Base-by-base conservation (phyloP, 2,797 vertebrate genomes). In the Eulemur coronatus region DNA sequence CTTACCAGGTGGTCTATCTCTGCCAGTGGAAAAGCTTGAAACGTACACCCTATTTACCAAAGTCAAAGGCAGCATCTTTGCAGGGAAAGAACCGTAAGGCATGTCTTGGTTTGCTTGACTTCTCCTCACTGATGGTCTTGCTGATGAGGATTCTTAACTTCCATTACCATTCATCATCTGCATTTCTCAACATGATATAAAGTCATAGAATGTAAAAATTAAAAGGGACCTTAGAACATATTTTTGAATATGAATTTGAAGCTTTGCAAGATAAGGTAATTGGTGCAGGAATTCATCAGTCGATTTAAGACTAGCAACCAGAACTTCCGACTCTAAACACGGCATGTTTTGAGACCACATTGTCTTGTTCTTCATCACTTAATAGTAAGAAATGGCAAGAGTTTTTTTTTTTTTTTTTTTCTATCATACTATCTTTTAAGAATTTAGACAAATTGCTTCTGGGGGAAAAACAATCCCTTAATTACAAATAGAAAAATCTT, bases 401-500 rank as follows among this genome's bases (percentile, higher is more conserved):
- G 10, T 22, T 8, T 26, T 26, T 24, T 57, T 57, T 73, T 50
- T 41, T 41, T 8, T 24, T 22, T 9, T n/a, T 22, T 33, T 9
- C n/a, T 13, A 2, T 33, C 91, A 84, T 28, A 8, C 41, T 48
- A 2, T 65, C 61, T 75, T 94, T 91, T 52, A 63, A 80, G 41
- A 61, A 88, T 88, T 93, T 94, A 82, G 89, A 70, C 52, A 94
- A 84, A 93, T 82, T 93, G 76, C 87, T 96, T 80, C 41, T 20
- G 30, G 50, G 35, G 72, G 11, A 2, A 35, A 86, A 82, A n/a
- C 46, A 88, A 69, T 48, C 81, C 33, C 69, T 95, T 95, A 90
- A 94, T 97, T 96, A 86, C 79, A 97, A 97, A 97, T 98, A 50
- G 85, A 95, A 97, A 93, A 94, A 93, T 89, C 95, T 97, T 89